Evolutionary conservation across 1,140 invertebrate genomes (phyloP), one percentile per base, ranked within the genome.

Genomic region (Harpegnathos saltator): DNA sequence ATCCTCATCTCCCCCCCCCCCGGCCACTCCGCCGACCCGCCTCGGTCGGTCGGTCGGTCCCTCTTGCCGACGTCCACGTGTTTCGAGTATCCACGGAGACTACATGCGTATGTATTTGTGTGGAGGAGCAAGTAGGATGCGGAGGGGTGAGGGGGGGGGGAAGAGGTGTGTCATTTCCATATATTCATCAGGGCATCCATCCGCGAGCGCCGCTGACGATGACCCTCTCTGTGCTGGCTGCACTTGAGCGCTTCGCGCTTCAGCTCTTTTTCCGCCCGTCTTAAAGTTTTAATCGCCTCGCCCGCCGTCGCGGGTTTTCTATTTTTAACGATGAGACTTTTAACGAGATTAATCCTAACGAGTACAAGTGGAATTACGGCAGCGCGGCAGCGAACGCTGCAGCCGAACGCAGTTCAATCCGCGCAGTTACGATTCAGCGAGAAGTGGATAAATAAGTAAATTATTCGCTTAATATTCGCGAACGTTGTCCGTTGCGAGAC

Each of bases 161-260:
- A n/a, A n/a, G n/a, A n/a, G n/a, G n/a, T 22, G n/a, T 26, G 17
- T 26, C 52, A 69, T 58, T 26, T 80, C 14, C 50, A 58, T 58
- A 44, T 68, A 56, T 78, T 68, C 33, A 73, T 68, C 33, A 69
- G 22, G 17, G 22, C 66, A 48, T 80, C 33, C 63, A 69, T 58
- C 29, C 54, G 22, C n/a, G 19, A 66, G 22, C 48, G 19, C 14
- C 4, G 12, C 29, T 78, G 63, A 38, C 62, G 15, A 66, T 19
- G 22, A 77, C 9, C 33, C 15, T 65, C 38, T 44, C 3, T 77
- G 19, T 33, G 24, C 14, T n/a, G 22, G 26, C 12, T 33, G n/a
- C n/a, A n/a, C n/a, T n/a, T n/a, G n/a, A n/a, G n/a, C n/a, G n/a
- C 52, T 56, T 7, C 9, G 15, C 4, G 5, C n/a, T 48, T 9